A percentile compares a stretch with the other conserved stretches of the same genome.
Conservation (phyloP, 2,888 invertebrate genomes). For the Lucinisca nassula region DNA sequence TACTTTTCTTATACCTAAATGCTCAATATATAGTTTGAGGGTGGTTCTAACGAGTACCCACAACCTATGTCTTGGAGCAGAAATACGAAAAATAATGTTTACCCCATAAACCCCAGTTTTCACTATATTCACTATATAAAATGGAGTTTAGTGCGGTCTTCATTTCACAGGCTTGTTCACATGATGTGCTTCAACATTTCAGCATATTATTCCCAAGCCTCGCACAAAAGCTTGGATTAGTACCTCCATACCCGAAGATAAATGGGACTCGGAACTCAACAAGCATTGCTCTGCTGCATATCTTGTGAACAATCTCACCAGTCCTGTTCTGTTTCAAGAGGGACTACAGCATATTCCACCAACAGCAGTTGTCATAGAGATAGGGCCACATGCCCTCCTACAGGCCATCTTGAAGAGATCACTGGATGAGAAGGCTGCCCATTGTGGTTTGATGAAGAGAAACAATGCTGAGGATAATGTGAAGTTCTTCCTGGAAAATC, state of each 20-base stretch:
- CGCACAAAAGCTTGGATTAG: conserved; percentile 96
- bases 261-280: conserved; percentile 94
- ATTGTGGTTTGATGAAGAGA: conserved; percentile 95
- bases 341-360: conserved; percentile 95
- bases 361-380: conserved; percentile 95
- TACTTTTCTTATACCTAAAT: too few species aligned
- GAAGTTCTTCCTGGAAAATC: conserved; percentile 58
- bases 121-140: too few species aligned
- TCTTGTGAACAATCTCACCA: conserved; percentile 98
- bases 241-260: conserved; percentile 95
- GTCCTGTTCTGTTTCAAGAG: conserved; percentile 97
- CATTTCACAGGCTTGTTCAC: too few species aligned
- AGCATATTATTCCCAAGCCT: conserved; percentile 92
- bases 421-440: conserved; percentile 92
- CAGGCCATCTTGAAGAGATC: conserved; percentile 97
- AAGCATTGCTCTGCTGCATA: conserved; percentile 96
- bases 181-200: too few species aligned
- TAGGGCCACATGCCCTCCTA: conserved; percentile 97
- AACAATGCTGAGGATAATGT: conserved; percentile 90
- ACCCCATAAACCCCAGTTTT: too few species aligned
- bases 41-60: too few species aligned
- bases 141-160: too few species aligned
- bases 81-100: too few species aligned
- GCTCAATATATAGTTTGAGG: too few species aligned
- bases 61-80: too few species aligned